Conservation (phyloP, 2,797 vertebrate species). For the Bufotes viridis region DNA sequence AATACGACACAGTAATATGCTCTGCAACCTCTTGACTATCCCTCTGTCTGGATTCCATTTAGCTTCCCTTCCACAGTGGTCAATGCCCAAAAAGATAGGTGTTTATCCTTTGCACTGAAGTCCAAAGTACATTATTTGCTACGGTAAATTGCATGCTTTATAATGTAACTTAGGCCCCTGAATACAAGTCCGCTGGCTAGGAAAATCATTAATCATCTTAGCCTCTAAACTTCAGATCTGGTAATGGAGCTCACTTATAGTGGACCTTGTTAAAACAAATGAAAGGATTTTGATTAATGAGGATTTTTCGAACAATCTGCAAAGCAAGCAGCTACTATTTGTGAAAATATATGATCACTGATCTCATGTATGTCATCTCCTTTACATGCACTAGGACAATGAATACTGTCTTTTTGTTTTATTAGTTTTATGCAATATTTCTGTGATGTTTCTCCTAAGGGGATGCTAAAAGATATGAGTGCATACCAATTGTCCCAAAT, state of each 20-base stretch:
- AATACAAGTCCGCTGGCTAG: slow-evolving; percentile 6
- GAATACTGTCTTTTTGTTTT: background rate
- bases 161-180: background rate
- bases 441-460: background rate
- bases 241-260: slow-evolving; percentile 18
- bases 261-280: slow-evolving; percentile 33
- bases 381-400: background rate
- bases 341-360: background rate
- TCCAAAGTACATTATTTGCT: slow-evolving; percentile 12
- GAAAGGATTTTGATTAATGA: slow-evolving; percentile 19
- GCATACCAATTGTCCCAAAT: no score
- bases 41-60: background rate
- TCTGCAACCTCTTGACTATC: background rate
- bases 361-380: background rate
- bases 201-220: slow-evolving; percentile 27
- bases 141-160: slow-evolving; percentile 7
- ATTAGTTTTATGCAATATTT: background rate
- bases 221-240: slow-evolving; percentile 23
- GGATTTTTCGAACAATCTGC: slow-evolving; percentile 13
- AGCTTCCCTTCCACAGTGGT: background rate
- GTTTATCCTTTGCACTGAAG: slow-evolving; percentile 3
- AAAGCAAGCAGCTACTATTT: slow-evolving; percentile 11
- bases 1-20: background rate
- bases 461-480: no score
- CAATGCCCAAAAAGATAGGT: background rate